Evolutionary conservation across 2,888 invertebrate species (phyloP).

Genomic region (Pyralis farinalis): DNA sequence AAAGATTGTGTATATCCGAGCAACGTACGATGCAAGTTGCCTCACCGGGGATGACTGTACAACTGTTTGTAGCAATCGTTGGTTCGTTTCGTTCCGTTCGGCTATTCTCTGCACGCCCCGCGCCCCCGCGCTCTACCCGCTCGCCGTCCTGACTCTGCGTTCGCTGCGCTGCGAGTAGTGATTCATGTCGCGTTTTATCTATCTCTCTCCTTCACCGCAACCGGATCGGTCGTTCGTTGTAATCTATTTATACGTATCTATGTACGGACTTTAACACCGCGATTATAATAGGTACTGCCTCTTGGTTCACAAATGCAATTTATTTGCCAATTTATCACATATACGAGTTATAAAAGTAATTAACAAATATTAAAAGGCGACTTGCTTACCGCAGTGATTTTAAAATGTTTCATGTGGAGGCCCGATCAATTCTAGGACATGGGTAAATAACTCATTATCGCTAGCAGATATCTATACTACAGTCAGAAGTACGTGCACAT

Average conservation of each 20-base stretch:
- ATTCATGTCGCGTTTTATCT: constrained; percentile 81
- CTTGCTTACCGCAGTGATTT: too few species aligned
- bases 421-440: neutral
- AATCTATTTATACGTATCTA: constrained; percentile 78
- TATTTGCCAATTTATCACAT: neutral
- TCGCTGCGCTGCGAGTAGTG: constrained; percentile 73
- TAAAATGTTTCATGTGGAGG: too few species aligned
- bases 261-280: constrained; percentile 70
- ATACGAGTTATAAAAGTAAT: too few species aligned
- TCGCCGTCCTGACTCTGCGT: constrained; percentile 58
- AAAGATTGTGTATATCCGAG: constrained; percentile 31
- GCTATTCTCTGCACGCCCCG: constrained; percentile 29
- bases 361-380: too few species aligned
- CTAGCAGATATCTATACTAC: neutral
- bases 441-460: neutral
- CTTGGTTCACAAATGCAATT: neutral
- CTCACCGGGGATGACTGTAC: constrained; percentile 71
- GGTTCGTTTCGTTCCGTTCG: constrained; percentile 64
- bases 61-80: constrained; percentile 73
- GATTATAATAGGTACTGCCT: constrained; percentile 33
- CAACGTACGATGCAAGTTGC: constrained; percentile 56
- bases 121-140: constrained; percentile 46
- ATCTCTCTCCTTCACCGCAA: constrained; percentile 79
- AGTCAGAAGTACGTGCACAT: neutral
- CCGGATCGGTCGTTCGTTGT: constrained; percentile 79